These are phyloP conservation scores for Papilio polytes DNA, from an alignment of 1,140 invertebrate species.

Conservation along the genomic window DNA sequence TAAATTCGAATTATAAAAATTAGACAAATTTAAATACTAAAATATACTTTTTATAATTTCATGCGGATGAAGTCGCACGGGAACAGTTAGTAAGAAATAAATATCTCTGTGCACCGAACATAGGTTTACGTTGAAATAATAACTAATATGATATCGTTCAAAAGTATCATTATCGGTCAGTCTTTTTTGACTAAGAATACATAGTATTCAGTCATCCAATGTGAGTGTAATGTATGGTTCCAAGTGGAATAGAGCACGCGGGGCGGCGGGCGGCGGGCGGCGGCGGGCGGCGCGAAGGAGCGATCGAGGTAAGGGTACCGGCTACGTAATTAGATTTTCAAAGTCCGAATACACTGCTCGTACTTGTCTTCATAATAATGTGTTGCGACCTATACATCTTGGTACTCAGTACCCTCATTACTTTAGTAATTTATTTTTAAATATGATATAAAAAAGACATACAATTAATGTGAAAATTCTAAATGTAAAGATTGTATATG, in stretches of 20 bases:
- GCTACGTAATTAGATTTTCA: conserved; percentile 85
- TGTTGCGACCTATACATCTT: conserved; percentile 52
- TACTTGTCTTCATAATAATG: conserved; percentile 84
- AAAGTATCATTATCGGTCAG: not conserved
- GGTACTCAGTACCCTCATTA: conserved; percentile 51
- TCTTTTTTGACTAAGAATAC: not conserved
- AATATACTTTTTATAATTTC: too few relatives aligned
- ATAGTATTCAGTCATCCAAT: not conserved
- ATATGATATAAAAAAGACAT: not conserved
- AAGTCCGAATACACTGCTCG: conserved; percentile 84
- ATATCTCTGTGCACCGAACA: too few relatives aligned
- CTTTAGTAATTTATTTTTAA: not conserved
- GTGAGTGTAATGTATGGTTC: conserved; percentile 18
- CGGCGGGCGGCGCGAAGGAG: conserved; percentile 70
- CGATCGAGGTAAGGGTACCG: conserved; percentile 81
- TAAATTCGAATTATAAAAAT: too few relatives aligned
- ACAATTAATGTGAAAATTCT: too few relatives aligned
- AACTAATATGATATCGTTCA: too few relatives aligned
- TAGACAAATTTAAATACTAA: too few relatives aligned
- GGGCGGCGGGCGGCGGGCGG: conserved; percentile 53
- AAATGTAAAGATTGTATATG: not conserved
- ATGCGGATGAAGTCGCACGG: too few relatives aligned
- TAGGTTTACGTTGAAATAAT: too few relatives aligned
- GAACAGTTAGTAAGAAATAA: too few relatives aligned
- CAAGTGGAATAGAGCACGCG: conserved; percentile 53